Conservation (phyloP, 2,888 invertebrate genomes). For the Notodonta dromedarius region DNA sequence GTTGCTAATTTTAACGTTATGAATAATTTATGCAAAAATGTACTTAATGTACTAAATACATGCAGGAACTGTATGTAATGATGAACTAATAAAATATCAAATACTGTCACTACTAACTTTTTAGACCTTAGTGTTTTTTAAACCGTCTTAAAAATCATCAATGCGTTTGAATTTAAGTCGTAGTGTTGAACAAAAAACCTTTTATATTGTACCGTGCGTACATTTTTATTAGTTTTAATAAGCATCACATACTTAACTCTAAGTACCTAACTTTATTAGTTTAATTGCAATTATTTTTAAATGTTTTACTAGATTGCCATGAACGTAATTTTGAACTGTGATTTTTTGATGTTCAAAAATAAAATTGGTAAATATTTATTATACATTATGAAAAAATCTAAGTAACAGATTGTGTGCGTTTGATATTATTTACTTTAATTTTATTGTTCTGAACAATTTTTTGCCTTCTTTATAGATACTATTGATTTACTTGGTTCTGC, state of each 20-base stretch:
- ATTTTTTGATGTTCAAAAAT: constrained; percentile 77
- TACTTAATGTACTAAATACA: too few species aligned
- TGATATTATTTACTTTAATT: constrained; percentile 32
- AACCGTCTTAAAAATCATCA: not conserved
- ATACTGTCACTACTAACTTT: too few species aligned
- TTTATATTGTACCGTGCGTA: constrained; percentile 36
- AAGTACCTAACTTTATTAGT: constrained; percentile 61
- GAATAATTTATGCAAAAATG: too few species aligned
- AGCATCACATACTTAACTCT: constrained; percentile 65
- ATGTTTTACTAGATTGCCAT: constrained; percentile 68
- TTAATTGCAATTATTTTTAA: constrained; percentile 53
- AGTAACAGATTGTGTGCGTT: constrained; percentile 52
- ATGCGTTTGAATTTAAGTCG: not conserved
- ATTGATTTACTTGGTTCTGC: constrained; percentile 9
- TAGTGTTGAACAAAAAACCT: constrained; percentile 31
- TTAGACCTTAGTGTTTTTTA: too few species aligned
- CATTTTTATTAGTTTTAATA: constrained; percentile 32
- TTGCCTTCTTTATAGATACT: constrained; percentile 20
- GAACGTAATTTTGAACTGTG: constrained; percentile 80
- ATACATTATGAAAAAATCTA: constrained; percentile 20
- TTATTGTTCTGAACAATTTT: constrained; percentile 15
- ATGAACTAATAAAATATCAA: too few species aligned
- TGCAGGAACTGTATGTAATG: too few species aligned
- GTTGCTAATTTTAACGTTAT: too few species aligned
- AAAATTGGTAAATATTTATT: constrained; percentile 42